These are phyloP conservation scores for Ardeotis arabs DNA, from an alignment of 2,113 vertebrate genomes.

Conservation along the genomic window DNA sequence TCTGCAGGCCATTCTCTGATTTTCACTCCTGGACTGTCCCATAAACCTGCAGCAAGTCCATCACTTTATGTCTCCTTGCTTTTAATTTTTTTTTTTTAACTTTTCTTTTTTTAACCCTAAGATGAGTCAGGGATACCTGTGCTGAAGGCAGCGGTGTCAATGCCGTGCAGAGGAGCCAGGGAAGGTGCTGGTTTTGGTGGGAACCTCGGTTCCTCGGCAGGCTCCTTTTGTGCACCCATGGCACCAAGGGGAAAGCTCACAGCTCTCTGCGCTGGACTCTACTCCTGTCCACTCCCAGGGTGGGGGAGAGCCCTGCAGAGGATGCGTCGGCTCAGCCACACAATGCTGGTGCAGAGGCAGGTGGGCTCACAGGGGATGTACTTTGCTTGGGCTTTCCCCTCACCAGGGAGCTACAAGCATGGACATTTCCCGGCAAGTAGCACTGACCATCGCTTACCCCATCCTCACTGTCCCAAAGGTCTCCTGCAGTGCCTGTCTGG, in stretches of 20 bases:
- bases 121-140: background rate
- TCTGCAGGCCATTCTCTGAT: conserved; percentile 58
- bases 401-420: rapidly evolving
- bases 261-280: rapidly evolving
- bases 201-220: background rate
- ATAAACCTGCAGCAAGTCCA: background rate
- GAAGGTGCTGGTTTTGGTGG: background rate
- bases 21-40: conserved; percentile 6
- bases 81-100: too few relatives aligned
- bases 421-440: background rate
- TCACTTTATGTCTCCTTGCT: background rate
- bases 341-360: background rate
- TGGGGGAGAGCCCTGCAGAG: rapidly evolving
- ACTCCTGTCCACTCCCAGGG: rapidly evolving
- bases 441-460: background rate
- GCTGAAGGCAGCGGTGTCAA: background rate
- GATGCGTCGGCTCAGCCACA: rapidly evolving
- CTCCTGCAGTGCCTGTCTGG: background rate
- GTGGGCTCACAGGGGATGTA: background rate
- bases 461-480: background rate
- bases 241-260: background rate
- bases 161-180: rapidly evolving
- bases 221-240: background rate
- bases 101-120: background rate
- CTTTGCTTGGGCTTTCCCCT: background rate